Conservation (phyloP, 2,113 vertebrate genomes). For the Scalopus aquaticus region DNA sequence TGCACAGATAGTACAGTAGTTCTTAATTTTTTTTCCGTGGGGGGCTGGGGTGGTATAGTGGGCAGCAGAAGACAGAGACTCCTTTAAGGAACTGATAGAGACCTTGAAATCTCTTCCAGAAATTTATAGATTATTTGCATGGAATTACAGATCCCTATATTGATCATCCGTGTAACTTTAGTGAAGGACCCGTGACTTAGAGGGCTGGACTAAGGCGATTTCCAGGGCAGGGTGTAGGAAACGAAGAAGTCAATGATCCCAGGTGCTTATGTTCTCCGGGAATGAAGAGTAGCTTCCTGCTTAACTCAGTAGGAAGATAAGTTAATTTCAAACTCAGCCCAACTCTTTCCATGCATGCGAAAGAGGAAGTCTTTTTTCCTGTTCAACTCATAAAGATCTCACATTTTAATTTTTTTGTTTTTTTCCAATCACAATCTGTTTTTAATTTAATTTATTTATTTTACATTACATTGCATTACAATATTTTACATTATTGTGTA, state of each 20-base stretch:
- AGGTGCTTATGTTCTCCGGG: neutral
- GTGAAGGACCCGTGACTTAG: neutral
- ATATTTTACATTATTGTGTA: no score
- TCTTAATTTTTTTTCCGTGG: neutral
- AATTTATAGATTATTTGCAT: neutral
- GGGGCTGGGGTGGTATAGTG: neutral
- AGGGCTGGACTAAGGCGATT: neutral
- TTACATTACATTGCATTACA: no score
- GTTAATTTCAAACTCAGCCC: neutral
- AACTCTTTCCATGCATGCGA: neutral
- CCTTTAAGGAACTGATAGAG: neutral
- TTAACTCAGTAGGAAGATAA: neutral
- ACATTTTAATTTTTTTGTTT: no score
- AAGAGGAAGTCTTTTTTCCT: no score
- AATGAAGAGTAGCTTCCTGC: neutral
- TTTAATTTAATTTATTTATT: no score
- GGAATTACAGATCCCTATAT: neutral
- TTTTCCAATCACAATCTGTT: no score
- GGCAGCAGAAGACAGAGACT: neutral
- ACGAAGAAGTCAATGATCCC: neutral
- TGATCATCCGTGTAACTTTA: neutral
- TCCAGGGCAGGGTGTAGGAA: neutral
- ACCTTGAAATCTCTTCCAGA: neutral
- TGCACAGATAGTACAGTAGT: neutral
- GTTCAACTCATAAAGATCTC: no score